phyloP scores from a whole-genome alignment of 2,113 vertebrate species.

The Gambusia holbrooki region DNA sequence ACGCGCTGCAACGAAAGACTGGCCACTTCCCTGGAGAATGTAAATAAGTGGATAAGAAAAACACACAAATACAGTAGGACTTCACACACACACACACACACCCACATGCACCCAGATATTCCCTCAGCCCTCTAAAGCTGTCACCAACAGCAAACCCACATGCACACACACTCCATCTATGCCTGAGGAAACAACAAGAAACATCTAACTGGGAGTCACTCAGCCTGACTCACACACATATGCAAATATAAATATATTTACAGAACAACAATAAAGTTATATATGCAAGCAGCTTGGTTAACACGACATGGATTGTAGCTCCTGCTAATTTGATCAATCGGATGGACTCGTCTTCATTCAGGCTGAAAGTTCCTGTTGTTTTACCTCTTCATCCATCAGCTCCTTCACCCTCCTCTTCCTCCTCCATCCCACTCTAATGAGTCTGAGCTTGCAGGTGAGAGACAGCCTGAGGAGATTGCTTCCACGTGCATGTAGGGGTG shows the following conservation, averaged over 20 bases:
- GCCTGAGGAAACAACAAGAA: conserved; percentile 63
- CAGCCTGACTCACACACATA: conserved; percentile 42
- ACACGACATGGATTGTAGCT: background rate
- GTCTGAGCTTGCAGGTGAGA: conserved; percentile 62
- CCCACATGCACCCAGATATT: conserved; percentile 8
- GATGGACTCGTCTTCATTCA: conserved; percentile 8
- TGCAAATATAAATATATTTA: conserved; percentile 9
- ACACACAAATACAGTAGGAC: conserved; percentile 49
- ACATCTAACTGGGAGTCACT: conserved; percentile 60
- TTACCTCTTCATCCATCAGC: conserved; percentile 6
- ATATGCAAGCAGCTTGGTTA: background rate
- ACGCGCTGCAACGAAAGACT: conserved; percentile 48
- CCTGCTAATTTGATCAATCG: background rate
- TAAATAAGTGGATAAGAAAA: conserved; percentile 59
- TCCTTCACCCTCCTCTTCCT: background rate
- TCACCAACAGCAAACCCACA: conserved; percentile 47
- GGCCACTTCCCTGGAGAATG: conserved; percentile 55
- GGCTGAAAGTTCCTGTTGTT: background rate
- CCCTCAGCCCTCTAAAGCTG: conserved; percentile 50
- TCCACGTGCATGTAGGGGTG: conserved; percentile 5
- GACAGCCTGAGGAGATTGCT: conserved; percentile 27
- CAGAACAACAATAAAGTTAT: conserved; percentile 14
- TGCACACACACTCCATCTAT: conserved; percentile 12
- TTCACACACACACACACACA: background rate
- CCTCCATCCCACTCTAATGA: conserved; percentile 51